phyloP scores from a whole-genome alignment of 2,888 invertebrate species.

The Allacma fusca region DNA sequence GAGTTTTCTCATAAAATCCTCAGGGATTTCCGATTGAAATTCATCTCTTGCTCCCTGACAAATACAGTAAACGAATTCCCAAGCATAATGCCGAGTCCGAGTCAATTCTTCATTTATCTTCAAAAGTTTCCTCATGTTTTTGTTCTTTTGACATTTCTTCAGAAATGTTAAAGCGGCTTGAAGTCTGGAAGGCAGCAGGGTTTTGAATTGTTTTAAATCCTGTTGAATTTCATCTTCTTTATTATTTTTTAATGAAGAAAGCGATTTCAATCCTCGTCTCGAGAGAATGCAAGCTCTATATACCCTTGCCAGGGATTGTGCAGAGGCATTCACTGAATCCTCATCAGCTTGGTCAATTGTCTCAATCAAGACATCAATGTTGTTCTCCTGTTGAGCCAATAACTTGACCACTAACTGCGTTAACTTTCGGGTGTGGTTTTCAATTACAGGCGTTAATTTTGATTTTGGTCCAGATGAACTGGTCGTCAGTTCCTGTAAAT shows the following conservation, averaged over 20 bases:
- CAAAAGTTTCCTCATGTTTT: constrained; percentile 31
- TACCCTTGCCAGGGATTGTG: constrained; percentile 32
- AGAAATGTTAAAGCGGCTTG: constrained; percentile 17
- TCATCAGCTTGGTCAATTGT: constrained; percentile 22
- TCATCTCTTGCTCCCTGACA: constrained; percentile 34
- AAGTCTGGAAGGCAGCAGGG: background rate
- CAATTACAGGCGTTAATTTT: constrained; percentile 50
- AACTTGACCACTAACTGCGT: constrained; percentile 49
- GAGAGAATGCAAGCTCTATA: constrained; percentile 42
- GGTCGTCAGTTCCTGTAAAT: constrained; percentile 31
- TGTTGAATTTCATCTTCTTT: background rate
- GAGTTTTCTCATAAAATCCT: constrained; percentile 48
- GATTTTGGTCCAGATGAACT: constrained; percentile 40
- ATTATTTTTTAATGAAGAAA: constrained; percentile 19
- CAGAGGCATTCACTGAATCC: constrained; percentile 35
- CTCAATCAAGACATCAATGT: constrained; percentile 32
- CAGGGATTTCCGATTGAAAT: constrained; percentile 33
- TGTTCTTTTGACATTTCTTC: constrained; percentile 29
- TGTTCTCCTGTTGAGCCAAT: constrained; percentile 40
- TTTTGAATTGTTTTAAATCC: constrained; percentile 1
- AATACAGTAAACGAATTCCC: constrained; percentile 34
- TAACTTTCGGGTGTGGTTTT: constrained; percentile 51
- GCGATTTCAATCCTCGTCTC: constrained; percentile 32
- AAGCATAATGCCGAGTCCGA: background rate
- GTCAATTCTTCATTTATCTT: constrained; percentile 11